Evolutionary conservation across 2,797 vertebrate species (phyloP), one percentile per base, ranked within the genome.

Genomic region (Halcyon leucocephala): DNA sequence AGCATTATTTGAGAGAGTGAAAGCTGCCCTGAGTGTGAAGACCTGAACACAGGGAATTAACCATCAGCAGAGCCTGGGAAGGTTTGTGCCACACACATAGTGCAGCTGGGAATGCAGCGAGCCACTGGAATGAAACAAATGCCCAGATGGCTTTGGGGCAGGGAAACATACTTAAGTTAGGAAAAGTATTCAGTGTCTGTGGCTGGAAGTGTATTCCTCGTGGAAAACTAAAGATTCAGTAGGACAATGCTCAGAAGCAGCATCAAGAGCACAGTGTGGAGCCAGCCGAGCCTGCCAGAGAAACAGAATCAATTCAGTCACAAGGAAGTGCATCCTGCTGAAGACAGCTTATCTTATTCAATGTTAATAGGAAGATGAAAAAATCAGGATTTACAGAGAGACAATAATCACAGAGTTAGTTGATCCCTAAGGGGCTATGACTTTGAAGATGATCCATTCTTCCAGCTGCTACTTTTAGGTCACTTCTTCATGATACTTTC

Each of bases 51-150:
- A 9, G 42, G 25, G 33, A 82, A 88, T 64, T 71, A 54, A 19
- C 17, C 2, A 0, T 42, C 2, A 26, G 35, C 1, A 8, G 3
- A 73, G 24, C 55, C 33, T 33, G 35, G 41, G 80, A 24, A 35
- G 35, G 24, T 16, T 62, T 31, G 16, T 28, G n/a, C 54, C 60
- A 42, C 0, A 6, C 35, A 28, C 41, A 21, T 15, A 37, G 21
- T 1, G 13, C 14, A 41, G 86, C 18, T 44, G 49, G 82, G 44
- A 88, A 20, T 3, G 41, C 66, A 86, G 46, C 3, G 46, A 92
- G 33, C 42, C 60, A 13, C 70, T 62, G 74, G 46, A 39, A 65
- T 3, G 11, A 49, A 57, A 61, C 25, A n/a, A 84, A 58, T 22
- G 22, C 54, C 18, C 54, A 81, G 25, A n/a, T 26, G 5, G 72